Evolutionary conservation across 2,888 invertebrate genomes (phyloP).

Genomic region (Mallateleia sp.): DNA sequence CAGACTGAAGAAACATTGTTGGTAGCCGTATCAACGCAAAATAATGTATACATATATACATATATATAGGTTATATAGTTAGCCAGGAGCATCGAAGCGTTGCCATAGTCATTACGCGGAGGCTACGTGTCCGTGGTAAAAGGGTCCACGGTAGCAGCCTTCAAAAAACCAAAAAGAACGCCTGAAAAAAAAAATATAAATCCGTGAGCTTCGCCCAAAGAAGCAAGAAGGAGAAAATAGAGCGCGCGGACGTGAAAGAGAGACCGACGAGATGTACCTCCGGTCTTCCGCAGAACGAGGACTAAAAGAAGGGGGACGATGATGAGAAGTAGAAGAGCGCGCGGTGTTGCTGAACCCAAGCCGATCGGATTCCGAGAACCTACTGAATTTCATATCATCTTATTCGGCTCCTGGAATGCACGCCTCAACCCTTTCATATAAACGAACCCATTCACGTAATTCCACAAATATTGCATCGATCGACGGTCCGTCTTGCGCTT

Average conservation of each 20-base stretch:
- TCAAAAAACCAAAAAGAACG: constrained; percentile 74
- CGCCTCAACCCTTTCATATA: constrained; percentile 74
- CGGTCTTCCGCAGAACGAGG: constrained; percentile 72
- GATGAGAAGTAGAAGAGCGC: constrained; percentile 77
- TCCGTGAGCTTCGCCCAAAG: constrained; percentile 74
- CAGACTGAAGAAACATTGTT: constrained; percentile 39
- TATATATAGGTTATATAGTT: constrained; percentile 78
- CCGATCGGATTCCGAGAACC: constrained; percentile 78
- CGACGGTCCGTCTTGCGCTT: constrained; percentile 15
- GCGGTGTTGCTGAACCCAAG: constrained; percentile 76
- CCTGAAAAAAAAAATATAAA: constrained; percentile 72
- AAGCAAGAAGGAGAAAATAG: constrained; percentile 73
- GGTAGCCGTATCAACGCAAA: constrained; percentile 65
- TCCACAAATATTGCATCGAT: constrained; percentile 66
- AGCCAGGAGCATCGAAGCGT: constrained; percentile 79
- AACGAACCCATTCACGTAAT: constrained; percentile 74
- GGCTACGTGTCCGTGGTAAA: constrained; percentile 86
- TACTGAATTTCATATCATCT: constrained; percentile 78
- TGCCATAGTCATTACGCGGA: constrained; percentile 83
- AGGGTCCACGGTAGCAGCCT: constrained; percentile 78
- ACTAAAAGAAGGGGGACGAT: constrained; percentile 75
- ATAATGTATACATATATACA: constrained; percentile 74
- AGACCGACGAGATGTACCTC: constrained; percentile 69
- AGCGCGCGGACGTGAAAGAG: constrained; percentile 66
- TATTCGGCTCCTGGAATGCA: constrained; percentile 76